Evolutionary conservation across 2,113 vertebrate species (phyloP).

Genomic region (Motacilla alba): DNA sequence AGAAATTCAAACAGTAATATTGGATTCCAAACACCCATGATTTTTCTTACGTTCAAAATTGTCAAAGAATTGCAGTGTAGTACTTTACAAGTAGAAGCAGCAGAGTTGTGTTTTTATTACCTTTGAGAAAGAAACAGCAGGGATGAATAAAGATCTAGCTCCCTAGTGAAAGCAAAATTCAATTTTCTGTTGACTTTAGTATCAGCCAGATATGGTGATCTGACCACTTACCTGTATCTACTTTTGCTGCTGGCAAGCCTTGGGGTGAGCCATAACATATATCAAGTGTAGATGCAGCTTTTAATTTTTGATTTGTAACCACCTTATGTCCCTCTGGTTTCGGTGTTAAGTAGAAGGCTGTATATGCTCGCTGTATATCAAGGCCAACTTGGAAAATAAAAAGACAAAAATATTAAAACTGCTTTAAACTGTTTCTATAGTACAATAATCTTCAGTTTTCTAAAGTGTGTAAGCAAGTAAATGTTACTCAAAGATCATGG

Average conservation of each 20-base stretch:
- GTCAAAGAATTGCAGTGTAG: background rate
- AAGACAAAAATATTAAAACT: background rate
- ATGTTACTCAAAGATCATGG: background rate
- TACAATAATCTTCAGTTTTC: background rate
- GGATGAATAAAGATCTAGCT: background rate
- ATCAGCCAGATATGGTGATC: background rate
- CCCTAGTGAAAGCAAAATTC: background rate
- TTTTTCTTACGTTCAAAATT: background rate
- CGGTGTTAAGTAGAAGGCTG: constrained; percentile 76
- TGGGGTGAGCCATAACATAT: background rate
- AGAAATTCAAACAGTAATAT: background rate
- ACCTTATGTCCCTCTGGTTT: constrained; percentile 61
- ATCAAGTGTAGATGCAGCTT: constrained; percentile 35
- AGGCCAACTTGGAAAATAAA: constrained; percentile 81
- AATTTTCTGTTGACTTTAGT: background rate
- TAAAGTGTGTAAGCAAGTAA: background rate
- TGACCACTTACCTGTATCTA: constrained; percentile 60
- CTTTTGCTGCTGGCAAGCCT: constrained; percentile 6
- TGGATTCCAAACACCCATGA: background rate
- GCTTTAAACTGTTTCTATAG: background rate
- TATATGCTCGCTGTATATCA: constrained; percentile 86
- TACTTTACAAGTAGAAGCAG: background rate
- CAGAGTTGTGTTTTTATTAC: background rate
- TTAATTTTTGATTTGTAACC: constrained; percentile 24
- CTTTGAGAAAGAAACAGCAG: background rate